These are phyloP conservation scores for Myopa tessellatipennis DNA, from an alignment of 2,888 invertebrate species.

Conservation along the genomic window DNA sequence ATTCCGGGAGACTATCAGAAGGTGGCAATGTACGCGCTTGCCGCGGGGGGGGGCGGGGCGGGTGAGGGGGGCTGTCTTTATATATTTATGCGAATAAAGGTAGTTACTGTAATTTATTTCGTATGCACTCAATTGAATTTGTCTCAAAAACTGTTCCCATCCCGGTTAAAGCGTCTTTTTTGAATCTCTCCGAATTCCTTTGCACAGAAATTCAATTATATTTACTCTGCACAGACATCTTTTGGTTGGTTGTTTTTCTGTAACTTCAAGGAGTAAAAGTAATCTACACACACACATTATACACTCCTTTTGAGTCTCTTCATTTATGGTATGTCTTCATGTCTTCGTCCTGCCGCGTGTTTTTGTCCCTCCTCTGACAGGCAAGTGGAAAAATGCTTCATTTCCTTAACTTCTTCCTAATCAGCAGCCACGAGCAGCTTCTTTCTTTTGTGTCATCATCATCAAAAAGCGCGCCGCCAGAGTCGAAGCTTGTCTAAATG, in stretches of 20 bases:
- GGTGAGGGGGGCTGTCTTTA: too few relatives aligned
- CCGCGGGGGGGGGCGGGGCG: too few relatives aligned
- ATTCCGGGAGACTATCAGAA: background rate
- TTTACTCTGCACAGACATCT: background rate
- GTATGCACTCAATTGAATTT: too few relatives aligned
- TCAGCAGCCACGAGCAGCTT: background rate
- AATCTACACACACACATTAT: background rate
- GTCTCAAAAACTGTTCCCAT: too few relatives aligned
- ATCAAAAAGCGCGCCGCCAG: conserved; percentile 43
- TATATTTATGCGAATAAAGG: too few relatives aligned
- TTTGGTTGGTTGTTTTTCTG: background rate
- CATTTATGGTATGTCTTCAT: too few relatives aligned
- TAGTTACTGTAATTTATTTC: too few relatives aligned
- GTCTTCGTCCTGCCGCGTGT: too few relatives aligned
- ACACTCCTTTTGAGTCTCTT: background rate
- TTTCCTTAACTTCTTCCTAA: conserved; percentile 31
- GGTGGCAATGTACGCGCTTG: background rate
- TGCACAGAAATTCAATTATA: background rate
- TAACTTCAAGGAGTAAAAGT: background rate
- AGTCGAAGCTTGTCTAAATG: conserved; percentile 28
- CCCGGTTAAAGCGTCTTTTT: too few relatives aligned
- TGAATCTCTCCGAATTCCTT: background rate
- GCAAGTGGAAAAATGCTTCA: conserved; percentile 24
- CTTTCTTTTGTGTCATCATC: conserved; percentile 34
- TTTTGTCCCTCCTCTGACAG: background rate